phyloP scores from a whole-genome alignment of 2,113 vertebrate species.

The Hassar affinis region DNA sequence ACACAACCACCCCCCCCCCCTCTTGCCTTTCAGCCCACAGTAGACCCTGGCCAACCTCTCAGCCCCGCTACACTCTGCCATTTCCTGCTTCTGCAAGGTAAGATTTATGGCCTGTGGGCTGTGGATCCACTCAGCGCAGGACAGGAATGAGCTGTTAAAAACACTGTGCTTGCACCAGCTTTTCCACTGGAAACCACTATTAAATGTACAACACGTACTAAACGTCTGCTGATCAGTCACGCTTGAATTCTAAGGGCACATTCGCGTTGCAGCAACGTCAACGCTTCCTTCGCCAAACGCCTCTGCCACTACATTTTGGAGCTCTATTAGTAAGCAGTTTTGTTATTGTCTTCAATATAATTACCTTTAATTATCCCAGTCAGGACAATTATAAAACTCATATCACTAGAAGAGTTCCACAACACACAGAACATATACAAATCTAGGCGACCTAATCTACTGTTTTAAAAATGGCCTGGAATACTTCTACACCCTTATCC shows the following conservation, averaged over 20 bases:
- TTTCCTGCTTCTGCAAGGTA: conserved; percentile 45
- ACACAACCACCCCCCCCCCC: neutral
- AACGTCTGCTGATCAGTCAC: neutral
- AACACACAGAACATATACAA: neutral
- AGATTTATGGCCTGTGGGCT: conserved; percentile 51
- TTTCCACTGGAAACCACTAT: conserved; percentile 18
- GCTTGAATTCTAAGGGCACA: neutral
- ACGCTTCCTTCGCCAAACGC: neutral
- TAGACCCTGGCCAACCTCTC: conserved; percentile 10
- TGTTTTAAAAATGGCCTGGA: neutral
- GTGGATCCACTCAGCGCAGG: conserved; percentile 44
- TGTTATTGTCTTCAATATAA: neutral
- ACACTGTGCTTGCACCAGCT: neutral
- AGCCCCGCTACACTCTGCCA: conserved; percentile 15
- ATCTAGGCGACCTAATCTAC: neutral
- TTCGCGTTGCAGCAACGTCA: neutral
- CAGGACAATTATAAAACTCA: neutral
- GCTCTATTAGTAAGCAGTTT: neutral
- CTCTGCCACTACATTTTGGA: too few species aligned
- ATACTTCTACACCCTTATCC: neutral
- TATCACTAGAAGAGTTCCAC: neutral
- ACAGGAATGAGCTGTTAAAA: conserved; percentile 48
- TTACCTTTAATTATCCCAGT: neutral
- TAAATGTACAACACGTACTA: neutral
- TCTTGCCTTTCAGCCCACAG: neutral